These are phyloP conservation scores for Pogonus chalceus DNA, from an alignment of 1,140 invertebrate species.

Conservation along the genomic window DNA sequence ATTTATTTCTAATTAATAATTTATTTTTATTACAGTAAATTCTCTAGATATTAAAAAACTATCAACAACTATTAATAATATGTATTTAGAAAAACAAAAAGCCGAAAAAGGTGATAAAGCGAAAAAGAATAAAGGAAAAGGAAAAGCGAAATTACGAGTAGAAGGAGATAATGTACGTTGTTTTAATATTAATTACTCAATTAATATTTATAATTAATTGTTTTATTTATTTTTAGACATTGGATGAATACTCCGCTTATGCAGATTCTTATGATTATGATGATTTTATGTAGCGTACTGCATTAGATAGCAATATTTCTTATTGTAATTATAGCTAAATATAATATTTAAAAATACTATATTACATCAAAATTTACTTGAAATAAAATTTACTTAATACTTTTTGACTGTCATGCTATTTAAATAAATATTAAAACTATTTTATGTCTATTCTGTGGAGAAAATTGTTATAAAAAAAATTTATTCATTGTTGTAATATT, in stretches of 20 bases:
- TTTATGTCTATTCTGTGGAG: not conserved
- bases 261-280: slow-evolving; percentile 47
- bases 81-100: slow-evolving; percentile 74
- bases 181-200: not conserved
- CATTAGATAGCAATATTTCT: not conserved
- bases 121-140: slow-evolving; percentile 63
- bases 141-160: slow-evolving; percentile 66
- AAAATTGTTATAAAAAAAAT: not conserved
- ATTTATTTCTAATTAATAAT: slow-evolving; percentile 13
- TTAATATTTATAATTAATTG: slow-evolving; percentile 11
- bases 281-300: slow-evolving; percentile 53
- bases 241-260: slow-evolving; percentile 46
- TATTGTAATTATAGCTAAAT: slow-evolving; percentile 6
- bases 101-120: slow-evolving; percentile 60
- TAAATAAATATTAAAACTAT: too few relatives aligned
- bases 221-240: slow-evolving; percentile 35
- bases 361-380: not conserved
- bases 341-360: slow-evolving; percentile 1
- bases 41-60: slow-evolving; percentile 69
- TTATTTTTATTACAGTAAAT: slow-evolving; percentile 47
- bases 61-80: slow-evolving; percentile 65
- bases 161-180: slow-evolving; percentile 61
- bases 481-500: not conserved
- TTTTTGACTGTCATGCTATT: too few relatives aligned
- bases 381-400: too few relatives aligned